phyloP scores from a whole-genome alignment of 2,797 vertebrate genomes.

The Loris lydekkerianus region DNA sequence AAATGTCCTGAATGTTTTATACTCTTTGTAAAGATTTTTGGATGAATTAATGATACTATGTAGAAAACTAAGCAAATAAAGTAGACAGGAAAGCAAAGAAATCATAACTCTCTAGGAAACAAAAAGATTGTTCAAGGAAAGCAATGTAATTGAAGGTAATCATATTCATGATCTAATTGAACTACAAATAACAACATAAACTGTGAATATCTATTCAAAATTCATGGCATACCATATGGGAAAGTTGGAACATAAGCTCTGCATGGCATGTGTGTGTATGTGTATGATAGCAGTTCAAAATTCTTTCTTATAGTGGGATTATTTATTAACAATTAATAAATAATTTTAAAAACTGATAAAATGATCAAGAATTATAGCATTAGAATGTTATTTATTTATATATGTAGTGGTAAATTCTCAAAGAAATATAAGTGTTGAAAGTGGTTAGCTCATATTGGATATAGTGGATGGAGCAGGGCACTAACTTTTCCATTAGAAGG shows the following conservation, averaged over 20 bases:
- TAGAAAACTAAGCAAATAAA: conserved; percentile 26
- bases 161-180: neutral
- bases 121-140: conserved; percentile 15
- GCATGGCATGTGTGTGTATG: neutral
- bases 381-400: neutral
- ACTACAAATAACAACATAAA: neutral
- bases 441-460: neutral
- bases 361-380: neutral
- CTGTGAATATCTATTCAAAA: neutral
- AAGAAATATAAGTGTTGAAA: neutral
- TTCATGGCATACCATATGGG: neutral
- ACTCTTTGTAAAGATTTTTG: neutral
- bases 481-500: neutral
- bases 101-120: neutral
- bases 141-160: neutral
- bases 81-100: conserved; percentile 23
- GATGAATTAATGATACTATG: neutral
- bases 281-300: neutral
- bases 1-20: neutral
- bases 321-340: neutral
- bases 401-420: neutral
- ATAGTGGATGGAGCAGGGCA: neutral
- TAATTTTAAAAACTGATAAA: neutral
- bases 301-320: neutral
- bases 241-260: neutral